Base-by-base conservation (phyloP, 2,113 vertebrate genomes). In the Proteles cristata region DNA sequence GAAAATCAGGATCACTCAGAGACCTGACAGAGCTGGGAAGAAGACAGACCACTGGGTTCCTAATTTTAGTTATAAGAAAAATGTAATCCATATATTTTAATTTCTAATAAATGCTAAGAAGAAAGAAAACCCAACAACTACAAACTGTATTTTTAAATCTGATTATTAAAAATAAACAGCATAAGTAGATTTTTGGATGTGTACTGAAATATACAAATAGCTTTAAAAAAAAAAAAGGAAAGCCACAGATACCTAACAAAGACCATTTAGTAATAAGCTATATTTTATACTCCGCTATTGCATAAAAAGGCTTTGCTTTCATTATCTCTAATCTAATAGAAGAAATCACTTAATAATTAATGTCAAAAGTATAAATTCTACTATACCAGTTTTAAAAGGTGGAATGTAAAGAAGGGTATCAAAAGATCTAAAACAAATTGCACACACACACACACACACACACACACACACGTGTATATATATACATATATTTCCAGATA, bases 61-160 rank as follows among this genome's bases (percentile, higher is more conserved):
- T 7, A 92, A 74, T 39, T 77, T 88, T 83, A 96, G 43, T 48
- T 86, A 89, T 81, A 4, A 35, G 58, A 65, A 96, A 97, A 94
- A 43, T 74, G 5, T 86, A 94, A 94, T 55, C 71, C 23, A 25
- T 16, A 61, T 45, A 8, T 65, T 48, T 58, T 71, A 61, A 63
- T 21, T 92, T 76, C 31, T n/a, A 50, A 69, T 28, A 89, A 53
- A 9, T 79, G 66, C 21, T 92, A 58, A 77, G 50, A 96, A 77
- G 2, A 94, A 98, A 80, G 1, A 92, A 93, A n/a, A 55, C 6
- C 4, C 0, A 88, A 25, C 14, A 68, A n/a, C 73, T 55, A 83
- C 2, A 31, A 76, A 58, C 92, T 97, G 26, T 68, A 88, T 25
- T n/a, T 89, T 58, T 15, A 77, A 87, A 93, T 96, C 6, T 97